A percentile compares a stretch with the other conserved stretches of the same genome.
Evolutionary conservation across 2,113 vertebrate genomes (phyloP).

Genomic region (Myiozetetes cayanensis): DNA sequence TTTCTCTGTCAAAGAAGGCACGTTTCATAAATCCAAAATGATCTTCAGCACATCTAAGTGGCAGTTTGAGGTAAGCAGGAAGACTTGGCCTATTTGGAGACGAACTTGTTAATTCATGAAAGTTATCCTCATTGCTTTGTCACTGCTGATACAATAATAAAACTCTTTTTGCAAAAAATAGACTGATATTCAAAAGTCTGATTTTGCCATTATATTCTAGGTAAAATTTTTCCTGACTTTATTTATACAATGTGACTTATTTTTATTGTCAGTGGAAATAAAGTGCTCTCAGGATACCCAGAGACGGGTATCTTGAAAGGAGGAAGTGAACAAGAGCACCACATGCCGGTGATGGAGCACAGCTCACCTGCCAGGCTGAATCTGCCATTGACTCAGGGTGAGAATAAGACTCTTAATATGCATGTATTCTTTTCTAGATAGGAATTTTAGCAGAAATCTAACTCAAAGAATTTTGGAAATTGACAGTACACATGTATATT

Average conservation of each 20-base stretch:
- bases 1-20: background rate
- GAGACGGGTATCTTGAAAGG: slow-evolving; percentile 23
- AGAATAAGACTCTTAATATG: background rate
- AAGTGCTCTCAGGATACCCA: background rate
- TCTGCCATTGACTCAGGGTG: slow-evolving; percentile 65
- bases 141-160: background rate
- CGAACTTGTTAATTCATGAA: background rate
- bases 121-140: background rate
- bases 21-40: background rate
- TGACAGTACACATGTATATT: background rate
- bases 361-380: background rate
- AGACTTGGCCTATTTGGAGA: background rate
- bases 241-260: slow-evolving; percentile 17
- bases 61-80: background rate
- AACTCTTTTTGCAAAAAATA: background rate
- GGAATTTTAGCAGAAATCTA: background rate
- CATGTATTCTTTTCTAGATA: background rate
- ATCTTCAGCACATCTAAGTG: background rate
- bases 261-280: slow-evolving; percentile 60
- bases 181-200: background rate
- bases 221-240: background rate
- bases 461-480: background rate
- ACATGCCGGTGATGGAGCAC: background rate
- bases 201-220: background rate
- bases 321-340: slow-evolving; percentile 30